These are phyloP conservation scores for Coreoperca whiteheadi DNA, from an alignment of 2,113 vertebrate genomes.

Conservation along the genomic window DNA sequence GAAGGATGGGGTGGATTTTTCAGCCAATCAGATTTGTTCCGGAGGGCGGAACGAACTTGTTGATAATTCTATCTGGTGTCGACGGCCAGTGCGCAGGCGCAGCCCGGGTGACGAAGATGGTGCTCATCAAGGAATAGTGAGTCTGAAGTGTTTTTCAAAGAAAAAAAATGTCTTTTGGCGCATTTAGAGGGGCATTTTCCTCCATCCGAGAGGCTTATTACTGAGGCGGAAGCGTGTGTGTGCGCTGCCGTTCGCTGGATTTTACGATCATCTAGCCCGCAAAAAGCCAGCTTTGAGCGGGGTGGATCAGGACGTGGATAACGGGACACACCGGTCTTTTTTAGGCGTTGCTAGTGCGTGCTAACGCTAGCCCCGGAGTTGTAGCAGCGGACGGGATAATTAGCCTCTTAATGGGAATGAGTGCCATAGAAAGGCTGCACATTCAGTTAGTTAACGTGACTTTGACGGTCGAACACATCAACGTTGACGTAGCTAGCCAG, in stretches of 20 bases:
- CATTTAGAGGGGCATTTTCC: not conserved
- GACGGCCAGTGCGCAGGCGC: slow-evolving; percentile 79
- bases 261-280: fast-evolving
- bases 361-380: slow-evolving; percentile 61
- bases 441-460: not conserved
- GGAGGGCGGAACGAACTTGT: slow-evolving; percentile 70
- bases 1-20: slow-evolving; percentile 9
- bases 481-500: not conserved
- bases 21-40: slow-evolving; percentile 66
- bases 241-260: not conserved
- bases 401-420: slow-evolving; percentile 57
- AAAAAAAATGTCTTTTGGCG: slow-evolving; percentile 38
- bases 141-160: slow-evolving; percentile 76
- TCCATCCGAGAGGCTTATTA: not conserved
- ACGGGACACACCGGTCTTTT: slow-evolving; percentile 78
- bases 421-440: slow-evolving; percentile 1
- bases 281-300: slow-evolving; percentile 45
- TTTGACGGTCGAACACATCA: no score
- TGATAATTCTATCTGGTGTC: slow-evolving; percentile 63
- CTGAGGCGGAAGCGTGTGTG: not conserved
- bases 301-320: slow-evolving; percentile 72
- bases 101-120: slow-evolving; percentile 89
- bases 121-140: slow-evolving; percentile 97
- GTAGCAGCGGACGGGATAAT: slow-evolving; percentile 43
- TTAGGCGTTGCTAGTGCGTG: slow-evolving; percentile 72